These are phyloP conservation scores for Cheirogaleus medius DNA, from an alignment of 2,113 vertebrate genomes.

Conservation along the genomic window DNA sequence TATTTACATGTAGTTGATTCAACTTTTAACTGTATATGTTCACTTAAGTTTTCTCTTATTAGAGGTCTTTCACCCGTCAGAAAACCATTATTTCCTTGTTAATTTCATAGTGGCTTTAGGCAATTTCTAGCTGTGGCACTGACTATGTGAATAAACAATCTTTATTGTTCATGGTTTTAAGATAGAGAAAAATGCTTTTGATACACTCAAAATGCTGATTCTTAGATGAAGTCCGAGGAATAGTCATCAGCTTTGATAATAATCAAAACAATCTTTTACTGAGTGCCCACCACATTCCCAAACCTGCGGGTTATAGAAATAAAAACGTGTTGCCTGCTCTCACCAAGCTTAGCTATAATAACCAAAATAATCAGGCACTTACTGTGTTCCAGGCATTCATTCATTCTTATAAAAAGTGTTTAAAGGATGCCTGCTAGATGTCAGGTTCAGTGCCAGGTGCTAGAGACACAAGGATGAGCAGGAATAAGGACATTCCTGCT, in stretches of 20 bases:
- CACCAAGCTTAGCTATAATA: neutral
- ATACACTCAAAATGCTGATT: constrained; percentile 73
- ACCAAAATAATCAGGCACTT: neutral
- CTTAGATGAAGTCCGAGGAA: constrained; percentile 74
- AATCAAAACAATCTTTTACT: neutral
- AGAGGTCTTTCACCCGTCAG: constrained; percentile 71
- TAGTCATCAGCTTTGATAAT: constrained; percentile 64
- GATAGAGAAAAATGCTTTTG: constrained; percentile 75
- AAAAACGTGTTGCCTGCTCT: neutral
- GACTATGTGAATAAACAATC: constrained; percentile 69
- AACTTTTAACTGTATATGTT: constrained; percentile 79
- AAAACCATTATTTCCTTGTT: constrained; percentile 84
- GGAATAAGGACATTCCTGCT: neutral
- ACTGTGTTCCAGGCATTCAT: neutral
- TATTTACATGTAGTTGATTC: constrained; percentile 50
- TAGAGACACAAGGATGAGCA: neutral
- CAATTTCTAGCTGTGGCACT: constrained; percentile 78
- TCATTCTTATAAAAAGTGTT: neutral
- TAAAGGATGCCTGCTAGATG: neutral
- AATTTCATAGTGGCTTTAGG: constrained; percentile 82
- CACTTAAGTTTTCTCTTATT: constrained; percentile 80
- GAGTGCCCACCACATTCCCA: neutral
- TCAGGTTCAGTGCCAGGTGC: neutral
- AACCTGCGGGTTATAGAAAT: neutral
- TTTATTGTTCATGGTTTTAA: constrained; percentile 75